Percentiles rank a stretch among this genome's conserved stretches.
Evolutionary conservation across 2,888 invertebrate genomes (phyloP).

Genomic region (Athetis lepigone): DNA sequence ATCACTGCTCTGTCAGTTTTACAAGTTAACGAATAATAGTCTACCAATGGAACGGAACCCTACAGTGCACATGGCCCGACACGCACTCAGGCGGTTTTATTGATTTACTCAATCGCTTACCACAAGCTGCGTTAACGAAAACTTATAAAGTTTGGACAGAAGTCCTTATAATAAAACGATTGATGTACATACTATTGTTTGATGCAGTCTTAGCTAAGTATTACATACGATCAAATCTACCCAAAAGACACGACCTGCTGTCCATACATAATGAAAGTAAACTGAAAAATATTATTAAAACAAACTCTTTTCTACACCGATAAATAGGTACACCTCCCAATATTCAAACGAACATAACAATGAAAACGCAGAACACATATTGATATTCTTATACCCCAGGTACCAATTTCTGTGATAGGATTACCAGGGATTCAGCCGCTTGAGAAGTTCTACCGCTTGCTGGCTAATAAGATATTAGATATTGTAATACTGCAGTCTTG

Average conservation of each 20-base stretch:
- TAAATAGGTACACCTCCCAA: not conserved
- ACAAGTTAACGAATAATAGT: too few relatives aligned
- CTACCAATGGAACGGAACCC: too few relatives aligned
- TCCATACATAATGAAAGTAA: not conserved
- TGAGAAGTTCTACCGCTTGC: conserved; percentile 19
- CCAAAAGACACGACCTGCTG: not conserved
- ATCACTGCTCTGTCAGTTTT: too few relatives aligned
- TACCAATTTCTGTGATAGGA: conserved; percentile 49
- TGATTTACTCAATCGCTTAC: too few relatives aligned
- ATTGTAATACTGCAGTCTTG: conserved; percentile 44
- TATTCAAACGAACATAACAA: conserved; percentile 13
- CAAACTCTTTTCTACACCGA: not conserved
- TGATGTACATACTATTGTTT: too few relatives aligned
- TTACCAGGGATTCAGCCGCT: conserved; percentile 39
- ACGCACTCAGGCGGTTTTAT: too few relatives aligned
- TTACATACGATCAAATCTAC: not conserved
- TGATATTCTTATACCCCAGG: conserved; percentile 23
- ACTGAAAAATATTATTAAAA: not conserved
- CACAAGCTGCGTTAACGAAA: too few relatives aligned
- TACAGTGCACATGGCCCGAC: too few relatives aligned
- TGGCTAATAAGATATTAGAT: conserved; percentile 47
- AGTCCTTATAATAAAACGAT: too few relatives aligned
- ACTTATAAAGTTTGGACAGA: too few relatives aligned
- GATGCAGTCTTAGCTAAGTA: too few relatives aligned
- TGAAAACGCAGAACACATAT: conserved; percentile 9